These are phyloP conservation scores for Caenorhabditis elegans DNA, from an alignment of 1,140 invertebrate genomes.

Conservation along the genomic window DNA sequence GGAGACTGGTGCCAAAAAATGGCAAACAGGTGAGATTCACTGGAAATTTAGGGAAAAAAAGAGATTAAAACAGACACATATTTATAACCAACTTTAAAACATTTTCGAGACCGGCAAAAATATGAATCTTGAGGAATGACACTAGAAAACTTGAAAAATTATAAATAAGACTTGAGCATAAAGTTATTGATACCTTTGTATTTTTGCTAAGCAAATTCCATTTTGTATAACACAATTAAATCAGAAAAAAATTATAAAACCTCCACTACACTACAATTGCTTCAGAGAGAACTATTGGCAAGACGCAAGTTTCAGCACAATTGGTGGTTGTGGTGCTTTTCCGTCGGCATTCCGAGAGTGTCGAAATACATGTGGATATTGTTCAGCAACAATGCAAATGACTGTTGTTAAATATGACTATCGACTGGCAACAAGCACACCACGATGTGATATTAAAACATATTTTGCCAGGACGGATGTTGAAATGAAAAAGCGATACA, in stretches of 20 bases:
- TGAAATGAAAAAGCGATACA: slow-evolving; percentile 12
- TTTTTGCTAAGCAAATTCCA: no score
- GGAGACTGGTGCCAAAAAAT: slow-evolving; percentile 52
- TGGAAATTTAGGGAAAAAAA: no score
- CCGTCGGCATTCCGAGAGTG: slow-evolving; percentile 59
- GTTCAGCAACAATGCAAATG: slow-evolving; percentile 38
- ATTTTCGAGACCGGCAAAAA: no score
- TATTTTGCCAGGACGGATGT: slow-evolving; percentile 38
- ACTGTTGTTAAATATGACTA: slow-evolving; percentile 52
- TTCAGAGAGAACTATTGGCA: slow-evolving; percentile 28
- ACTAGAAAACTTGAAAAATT: no score
- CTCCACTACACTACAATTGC: no score
- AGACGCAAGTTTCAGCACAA: slow-evolving; percentile 12
- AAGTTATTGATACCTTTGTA: no score
- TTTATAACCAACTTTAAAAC: no score
- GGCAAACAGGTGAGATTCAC: slow-evolving; percentile 50
- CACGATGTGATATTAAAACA: slow-evolving; percentile 42
- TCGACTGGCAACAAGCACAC: slow-evolving; percentile 49
- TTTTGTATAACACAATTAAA: no score
- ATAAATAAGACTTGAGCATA: no score
- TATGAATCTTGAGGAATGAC: no score
- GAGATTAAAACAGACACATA: no score
- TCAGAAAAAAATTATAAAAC: no score
- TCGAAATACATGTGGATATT: slow-evolving; percentile 57
- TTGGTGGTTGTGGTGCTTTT: slow-evolving; percentile 52